Evolutionary conservation across 2,888 invertebrate species (phyloP).

Genomic region (Thymelicus lineola): DNA sequence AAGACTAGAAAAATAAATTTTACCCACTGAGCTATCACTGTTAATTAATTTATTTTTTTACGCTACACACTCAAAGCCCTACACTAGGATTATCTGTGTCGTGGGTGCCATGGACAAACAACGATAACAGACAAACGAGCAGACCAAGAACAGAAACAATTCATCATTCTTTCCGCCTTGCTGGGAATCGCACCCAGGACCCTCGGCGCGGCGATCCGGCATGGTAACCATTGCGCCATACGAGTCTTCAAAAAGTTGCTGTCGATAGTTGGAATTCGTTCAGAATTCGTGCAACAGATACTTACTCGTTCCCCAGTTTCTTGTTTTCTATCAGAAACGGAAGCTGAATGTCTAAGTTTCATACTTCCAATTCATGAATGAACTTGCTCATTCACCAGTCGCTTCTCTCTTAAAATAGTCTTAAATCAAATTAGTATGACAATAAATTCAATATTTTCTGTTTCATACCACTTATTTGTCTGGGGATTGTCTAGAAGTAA

Average conservation of each 20-base stretch:
- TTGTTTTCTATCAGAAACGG: background rate
- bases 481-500: too few species aligned
- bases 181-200: too few species aligned
- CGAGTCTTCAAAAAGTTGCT: too few species aligned
- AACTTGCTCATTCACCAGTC: background rate
- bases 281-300: slow-evolving; percentile 2
- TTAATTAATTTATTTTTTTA: background rate
- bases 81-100: too few species aligned
- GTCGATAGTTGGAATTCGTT: background rate
- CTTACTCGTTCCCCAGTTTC: background rate
- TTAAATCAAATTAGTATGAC: background rate
- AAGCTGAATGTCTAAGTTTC: background rate
- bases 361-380: background rate
- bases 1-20: background rate
- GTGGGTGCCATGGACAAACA: too few species aligned
- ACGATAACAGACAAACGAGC: too few species aligned
- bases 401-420: background rate
- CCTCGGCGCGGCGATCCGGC: too few species aligned
- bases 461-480: too few species aligned
- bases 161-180: too few species aligned
- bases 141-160: too few species aligned
- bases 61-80: too few species aligned
- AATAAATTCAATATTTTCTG: background rate
- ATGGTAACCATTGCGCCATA: too few species aligned
- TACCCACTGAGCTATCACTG: background rate